Evolutionary conservation across 2,888 invertebrate species (phyloP), one percentile per base, ranked within the genome.

Genomic region (Rosalia funebris): DNA sequence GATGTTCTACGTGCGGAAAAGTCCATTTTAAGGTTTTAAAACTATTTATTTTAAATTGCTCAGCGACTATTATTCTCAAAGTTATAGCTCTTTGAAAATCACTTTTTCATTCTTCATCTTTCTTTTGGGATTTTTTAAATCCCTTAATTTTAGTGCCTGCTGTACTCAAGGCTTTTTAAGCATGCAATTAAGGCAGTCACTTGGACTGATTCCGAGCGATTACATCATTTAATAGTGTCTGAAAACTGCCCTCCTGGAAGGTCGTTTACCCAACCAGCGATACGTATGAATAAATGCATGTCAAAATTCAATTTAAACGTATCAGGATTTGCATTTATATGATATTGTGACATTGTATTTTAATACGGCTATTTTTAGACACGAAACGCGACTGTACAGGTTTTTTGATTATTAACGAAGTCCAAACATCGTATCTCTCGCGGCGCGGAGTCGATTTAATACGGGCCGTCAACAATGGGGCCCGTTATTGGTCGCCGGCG

Each of bases 291-390:
- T 61, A 57, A 57, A 61, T 57, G 52, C 61, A 52, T 46, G 47
- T 57, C 61, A 47, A 57, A 52, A 57, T 57, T 61, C 60, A 61
- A 57, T 61, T 57, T 52, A 52, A 57, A 57, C 32, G 46, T 46
- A 57, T 47, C 53, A 14, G 34, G 46, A 61, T 61, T 61, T 61
- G 57, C 61, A 61, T 61, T 52, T 61, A 61, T 57, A 61, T 61
- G 61, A 42, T 57, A 61, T 45, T 53, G 57, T 52, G 20, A 57
- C 56, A 61, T 53, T 57, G 57, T 57, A 57, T 61, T 61, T 61
- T 61, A 57, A 61, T 61, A 53, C 53, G 47, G 52, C 47, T 57
- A 57, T 61, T 61, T 61, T 61, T 57, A 57, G 57, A 37, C n/a
- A 11, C 39, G 20, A 47, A 53, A 32, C 41, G 42, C 32, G 42